These are phyloP conservation scores for Galendromus occidentalis DNA, from an alignment of 1,140 invertebrate species.

Conservation along the genomic window DNA sequence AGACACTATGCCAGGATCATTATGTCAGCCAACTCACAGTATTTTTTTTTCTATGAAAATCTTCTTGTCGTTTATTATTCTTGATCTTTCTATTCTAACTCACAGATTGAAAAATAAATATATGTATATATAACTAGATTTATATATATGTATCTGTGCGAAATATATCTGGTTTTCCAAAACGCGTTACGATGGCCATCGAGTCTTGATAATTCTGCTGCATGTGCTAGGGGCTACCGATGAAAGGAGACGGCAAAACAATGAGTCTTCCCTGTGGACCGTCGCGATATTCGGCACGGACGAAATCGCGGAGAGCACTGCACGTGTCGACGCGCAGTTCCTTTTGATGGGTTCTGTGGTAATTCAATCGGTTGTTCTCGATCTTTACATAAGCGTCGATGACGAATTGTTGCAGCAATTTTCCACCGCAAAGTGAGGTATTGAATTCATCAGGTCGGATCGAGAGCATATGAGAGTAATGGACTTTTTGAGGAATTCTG, in stretches of 20 bases:
- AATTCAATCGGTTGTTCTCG: constrained; percentile 18
- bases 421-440: constrained; percentile 18
- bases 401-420: constrained; percentile 22
- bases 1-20: no score
- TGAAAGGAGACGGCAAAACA: constrained; percentile 23
- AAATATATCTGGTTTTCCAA: no score
- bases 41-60: no score
- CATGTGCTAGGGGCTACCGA: constrained; percentile 28
- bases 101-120: no score
- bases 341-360: constrained; percentile 17
- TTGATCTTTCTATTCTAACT: no score
- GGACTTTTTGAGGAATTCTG: no score
- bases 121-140: no score
- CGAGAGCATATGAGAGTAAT: no score
- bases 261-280: constrained; percentile 17
- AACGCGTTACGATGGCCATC: no score
- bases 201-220: constrained; percentile 1
- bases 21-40: no score
- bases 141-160: no score
- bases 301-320: constrained; percentile 19
- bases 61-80: no score
- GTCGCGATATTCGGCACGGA: constrained; percentile 13
- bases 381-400: constrained; percentile 21
- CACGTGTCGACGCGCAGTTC: constrained; percentile 21
- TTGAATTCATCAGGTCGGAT: constrained; percentile 14